Percentiles rank a stretch among this genome's conserved stretches.
These are phyloP conservation scores for Neoitamus cyanurus DNA, from an alignment of 2,888 invertebrate genomes.

Conservation along the genomic window DNA sequence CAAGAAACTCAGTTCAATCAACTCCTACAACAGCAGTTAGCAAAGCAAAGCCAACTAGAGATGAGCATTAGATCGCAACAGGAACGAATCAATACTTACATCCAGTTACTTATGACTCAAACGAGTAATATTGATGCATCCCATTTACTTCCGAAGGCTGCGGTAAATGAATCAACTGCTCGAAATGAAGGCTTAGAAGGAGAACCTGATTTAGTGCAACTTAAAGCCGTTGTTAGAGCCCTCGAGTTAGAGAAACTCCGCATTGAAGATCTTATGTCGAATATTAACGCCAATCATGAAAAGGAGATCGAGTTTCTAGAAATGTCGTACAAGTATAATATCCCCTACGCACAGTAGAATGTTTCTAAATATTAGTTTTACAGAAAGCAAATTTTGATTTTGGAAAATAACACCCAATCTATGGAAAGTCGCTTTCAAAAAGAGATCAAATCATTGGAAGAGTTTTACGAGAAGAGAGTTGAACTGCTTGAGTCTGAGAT, in stretches of 20 bases:
- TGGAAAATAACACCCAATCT: conserved; percentile 60
- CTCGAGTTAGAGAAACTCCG: conserved; percentile 63
- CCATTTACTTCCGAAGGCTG: background rate
- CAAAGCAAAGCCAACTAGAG: conserved; percentile 63
- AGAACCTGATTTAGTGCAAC: conserved; percentile 53
- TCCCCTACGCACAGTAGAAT: background rate
- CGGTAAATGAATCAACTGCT: background rate
- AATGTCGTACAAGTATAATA: conserved; percentile 62
- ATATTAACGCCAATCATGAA: conserved; percentile 64
- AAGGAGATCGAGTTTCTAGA: conserved; percentile 65
- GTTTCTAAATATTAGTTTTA: background rate
- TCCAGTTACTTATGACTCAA: conserved; percentile 63
- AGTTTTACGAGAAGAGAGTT: conserved; percentile 60
- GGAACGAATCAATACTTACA: conserved; percentile 63
- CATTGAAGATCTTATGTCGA: conserved; percentile 64
- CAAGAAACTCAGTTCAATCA: conserved; percentile 63
- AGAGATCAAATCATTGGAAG: conserved; percentile 59
- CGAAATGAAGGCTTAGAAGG: background rate
- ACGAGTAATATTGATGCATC: conserved; percentile 52
- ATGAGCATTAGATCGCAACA: conserved; percentile 63
- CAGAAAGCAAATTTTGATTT: conserved; percentile 63
- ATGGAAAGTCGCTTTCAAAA: conserved; percentile 61
- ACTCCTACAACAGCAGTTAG: conserved; percentile 62
- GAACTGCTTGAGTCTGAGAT: conserved; percentile 56
- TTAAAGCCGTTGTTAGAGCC: conserved; percentile 61